Conservation (phyloP, 2,888 invertebrate species). For the Hyppa rectilinea region DNA sequence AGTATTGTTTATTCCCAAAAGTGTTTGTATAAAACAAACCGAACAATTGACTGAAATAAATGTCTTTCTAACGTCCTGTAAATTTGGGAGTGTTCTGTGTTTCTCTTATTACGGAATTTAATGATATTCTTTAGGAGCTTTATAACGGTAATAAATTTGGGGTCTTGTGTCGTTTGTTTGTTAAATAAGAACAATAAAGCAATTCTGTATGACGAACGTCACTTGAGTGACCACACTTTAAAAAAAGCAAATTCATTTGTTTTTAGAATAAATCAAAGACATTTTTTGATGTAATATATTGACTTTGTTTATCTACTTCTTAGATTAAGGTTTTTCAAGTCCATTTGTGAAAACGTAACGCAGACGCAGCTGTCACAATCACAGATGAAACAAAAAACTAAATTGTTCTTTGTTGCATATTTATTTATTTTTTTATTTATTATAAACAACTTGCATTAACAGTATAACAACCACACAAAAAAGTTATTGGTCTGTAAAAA, state of each 20-base stretch:
- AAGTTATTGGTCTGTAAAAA: too few species aligned
- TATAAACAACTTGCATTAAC: too few species aligned
- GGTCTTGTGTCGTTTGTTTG: background rate
- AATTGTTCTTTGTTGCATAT: background rate
- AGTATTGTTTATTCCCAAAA: slow-evolving; percentile 59
- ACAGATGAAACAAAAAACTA: too few species aligned
- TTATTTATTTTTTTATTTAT: too few species aligned
- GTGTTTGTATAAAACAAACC: slow-evolving; percentile 53
- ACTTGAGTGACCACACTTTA: background rate
- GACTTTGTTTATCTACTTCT: background rate
- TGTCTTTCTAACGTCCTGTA: slow-evolving; percentile 35
- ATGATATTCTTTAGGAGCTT: slow-evolving; percentile 43
- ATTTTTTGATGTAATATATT: background rate
- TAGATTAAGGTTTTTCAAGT: background rate
- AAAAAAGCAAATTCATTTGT: background rate
- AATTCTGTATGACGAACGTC: background rate
- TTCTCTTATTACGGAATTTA: slow-evolving; percentile 34
- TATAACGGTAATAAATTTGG: slow-evolving; percentile 27
- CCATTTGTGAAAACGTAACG: too few species aligned
- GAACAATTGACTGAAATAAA: slow-evolving; percentile 51
- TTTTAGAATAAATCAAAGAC: too few species aligned
- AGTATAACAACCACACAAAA: too few species aligned
- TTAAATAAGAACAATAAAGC: background rate
- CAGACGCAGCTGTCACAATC: background rate
- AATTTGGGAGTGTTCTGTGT: slow-evolving; percentile 18